Conservation (phyloP, 2,797 vertebrate genomes). For the Eulemur mongoz region DNA sequence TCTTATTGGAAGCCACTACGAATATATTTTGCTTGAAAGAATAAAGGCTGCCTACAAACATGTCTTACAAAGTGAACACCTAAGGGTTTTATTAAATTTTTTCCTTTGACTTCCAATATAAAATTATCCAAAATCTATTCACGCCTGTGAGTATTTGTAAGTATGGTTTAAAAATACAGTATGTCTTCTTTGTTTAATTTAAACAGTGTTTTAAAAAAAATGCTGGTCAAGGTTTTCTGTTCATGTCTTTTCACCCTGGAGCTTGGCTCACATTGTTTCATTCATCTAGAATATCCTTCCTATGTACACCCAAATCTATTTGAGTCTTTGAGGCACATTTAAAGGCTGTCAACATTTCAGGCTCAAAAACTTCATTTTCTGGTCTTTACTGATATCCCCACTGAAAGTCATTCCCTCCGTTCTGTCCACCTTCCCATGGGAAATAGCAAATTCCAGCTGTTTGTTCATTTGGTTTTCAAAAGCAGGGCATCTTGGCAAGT, state of each 20-base stretch:
- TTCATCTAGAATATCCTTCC: neutral
- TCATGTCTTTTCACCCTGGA: neutral
- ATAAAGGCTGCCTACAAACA: neutral
- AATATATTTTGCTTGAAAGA: neutral
- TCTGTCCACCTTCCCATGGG: neutral
- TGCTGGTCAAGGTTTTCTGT: neutral
- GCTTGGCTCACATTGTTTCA: neutral
- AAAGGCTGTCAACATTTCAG: neutral
- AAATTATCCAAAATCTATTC: neutral
- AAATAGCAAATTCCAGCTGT: neutral
- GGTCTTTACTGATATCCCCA: neutral
- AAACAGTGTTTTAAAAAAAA: neutral
- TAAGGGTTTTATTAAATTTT: neutral
- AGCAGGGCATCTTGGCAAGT: neutral
- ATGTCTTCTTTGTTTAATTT: neutral
- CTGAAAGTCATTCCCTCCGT: neutral
- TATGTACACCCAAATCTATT: neutral
- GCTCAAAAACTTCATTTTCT: neutral
- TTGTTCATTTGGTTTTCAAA: neutral
- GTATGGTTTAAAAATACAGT: neutral
- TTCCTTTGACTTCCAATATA: neutral
- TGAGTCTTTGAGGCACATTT: neutral
- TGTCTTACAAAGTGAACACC: neutral
- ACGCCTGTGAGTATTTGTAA: neutral
- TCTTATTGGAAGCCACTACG: neutral